phyloP scores from a whole-genome alignment of 1,140 invertebrate species.

The Drosophila bifasciata region DNA sequence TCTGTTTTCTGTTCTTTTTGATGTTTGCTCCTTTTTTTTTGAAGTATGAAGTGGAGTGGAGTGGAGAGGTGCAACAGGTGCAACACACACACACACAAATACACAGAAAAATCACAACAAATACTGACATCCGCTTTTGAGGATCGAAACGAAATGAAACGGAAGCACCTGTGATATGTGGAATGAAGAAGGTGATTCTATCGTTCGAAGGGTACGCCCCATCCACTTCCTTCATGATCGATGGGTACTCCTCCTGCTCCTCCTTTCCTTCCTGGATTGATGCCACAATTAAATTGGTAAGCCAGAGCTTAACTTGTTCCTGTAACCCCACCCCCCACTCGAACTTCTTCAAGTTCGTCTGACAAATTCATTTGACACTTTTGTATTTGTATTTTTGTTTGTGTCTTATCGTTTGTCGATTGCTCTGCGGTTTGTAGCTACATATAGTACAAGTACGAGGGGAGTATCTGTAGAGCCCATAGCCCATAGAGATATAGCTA shows the following conservation, averaged over 20 bases:
- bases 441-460: not conserved
- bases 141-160: slow-evolving; percentile 20
- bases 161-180: slow-evolving; percentile 70
- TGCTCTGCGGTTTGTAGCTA: slow-evolving; percentile 22
- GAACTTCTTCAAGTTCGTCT: slow-evolving; percentile 28
- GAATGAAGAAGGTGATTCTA: slow-evolving; percentile 58
- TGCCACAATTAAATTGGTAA: slow-evolving; percentile 57
- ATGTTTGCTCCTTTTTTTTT: slow-evolving; percentile 38
- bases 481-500: slow-evolving; percentile 35
- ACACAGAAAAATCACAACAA: slow-evolving; percentile 62
- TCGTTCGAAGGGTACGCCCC: slow-evolving; percentile 27
- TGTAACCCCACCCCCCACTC: no score
- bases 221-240: not conserved
- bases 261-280: slow-evolving; percentile 1
- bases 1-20: slow-evolving; percentile 8
- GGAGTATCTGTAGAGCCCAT: slow-evolving; percentile 25
- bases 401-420: slow-evolving; percentile 27
- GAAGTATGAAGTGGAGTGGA: not conserved
- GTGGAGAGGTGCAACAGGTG: slow-evolving; percentile 71
- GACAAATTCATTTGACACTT: slow-evolving; percentile 82
- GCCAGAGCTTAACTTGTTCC: no score
- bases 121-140: slow-evolving; percentile 68
- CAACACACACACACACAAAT: slow-evolving; percentile 16
- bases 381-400: not conserved
- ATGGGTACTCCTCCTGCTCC: not conserved